Evolutionary conservation across 1,140 invertebrate species (phyloP).

Genomic region (Tetragonula clypearis): DNA sequence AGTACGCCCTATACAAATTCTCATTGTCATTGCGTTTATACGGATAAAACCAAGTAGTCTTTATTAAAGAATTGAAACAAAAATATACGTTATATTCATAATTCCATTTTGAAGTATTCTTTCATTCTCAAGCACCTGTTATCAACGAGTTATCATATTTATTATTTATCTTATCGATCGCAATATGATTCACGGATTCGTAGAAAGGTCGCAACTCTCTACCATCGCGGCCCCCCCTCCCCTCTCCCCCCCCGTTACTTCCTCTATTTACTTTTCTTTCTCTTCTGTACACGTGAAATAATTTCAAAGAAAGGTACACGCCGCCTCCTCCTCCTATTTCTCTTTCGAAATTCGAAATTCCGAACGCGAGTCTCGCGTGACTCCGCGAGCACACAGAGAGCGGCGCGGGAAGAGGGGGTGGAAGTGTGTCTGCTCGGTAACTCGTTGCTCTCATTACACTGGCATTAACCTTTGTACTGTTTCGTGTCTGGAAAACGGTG

Average conservation of each 20-base stretch:
- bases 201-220: too few relatives aligned
- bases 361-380: constrained; percentile 25
- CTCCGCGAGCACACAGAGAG: background rate
- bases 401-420: background rate
- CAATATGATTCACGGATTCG: constrained; percentile 6
- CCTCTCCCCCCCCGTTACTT: background rate
- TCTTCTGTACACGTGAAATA: too few relatives aligned
- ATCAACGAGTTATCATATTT: background rate
- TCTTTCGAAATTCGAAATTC: constrained; percentile 4
- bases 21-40: background rate
- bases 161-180: background rate
- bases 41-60: background rate
- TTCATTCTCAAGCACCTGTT: too few relatives aligned
- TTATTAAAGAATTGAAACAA: background rate
- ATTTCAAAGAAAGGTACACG: background rate
- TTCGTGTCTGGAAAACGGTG: constrained; percentile 33
- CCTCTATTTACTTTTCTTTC: background rate
- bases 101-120: background rate
- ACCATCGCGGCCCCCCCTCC: too few relatives aligned
- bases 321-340: background rate
- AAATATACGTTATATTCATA: background rate
- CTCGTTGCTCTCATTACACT: constrained; percentile 58
- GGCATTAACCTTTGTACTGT: constrained; percentile 60
- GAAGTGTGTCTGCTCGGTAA: constrained; percentile 31
- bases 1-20: too few relatives aligned